Evolutionary conservation across 2,113 vertebrate species (phyloP), one percentile per base, ranked within the genome.

Genomic region (Isurus oxyrinchus): DNA sequence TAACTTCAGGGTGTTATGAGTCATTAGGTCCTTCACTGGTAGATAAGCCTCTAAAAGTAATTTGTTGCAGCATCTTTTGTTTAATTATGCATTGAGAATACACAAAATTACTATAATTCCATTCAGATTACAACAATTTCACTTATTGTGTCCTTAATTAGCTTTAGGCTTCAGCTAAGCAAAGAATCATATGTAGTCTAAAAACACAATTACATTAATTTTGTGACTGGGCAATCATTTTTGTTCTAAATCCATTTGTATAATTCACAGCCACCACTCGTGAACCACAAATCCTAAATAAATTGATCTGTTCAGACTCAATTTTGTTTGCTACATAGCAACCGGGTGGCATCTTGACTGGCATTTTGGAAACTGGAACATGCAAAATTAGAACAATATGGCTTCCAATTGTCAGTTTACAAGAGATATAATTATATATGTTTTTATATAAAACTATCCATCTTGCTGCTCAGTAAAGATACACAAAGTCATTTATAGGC

Each of bases 41-140:
- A 88, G 86, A 31, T 31, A 88, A 88, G 86, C 86, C 16, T 87
- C 53, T 87, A 44, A 87, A 87, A 87, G 7, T 87, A 57, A 88
- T 88, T 57, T 55, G 53, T 88, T 57, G 55, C 25, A 31, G 53
- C 21, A 88, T 55, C 86, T 88, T 88, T 53, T 13, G 49, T 72
- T 88, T 88, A 88, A 93, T 63, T 93, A 63, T 61, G 57, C 14
- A 63, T 14, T 61, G 35, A n/a, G 57, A 63, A n/a, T 35, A 93
- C 35, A 59, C 79, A 16, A 16, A 81, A 81, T 23, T 35, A 63
- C 90, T 93, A 16, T 40, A 93, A 93, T 93, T 63, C 90, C 31
- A 31, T 93, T 93, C 27, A 40, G 35, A 93, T 93, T 63, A 40
- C 90, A 91, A 91, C 35, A 91, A 91, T 91, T 91, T 59, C 87